These are phyloP conservation scores for Cybosia mesomella DNA, from an alignment of 2,888 invertebrate genomes.

Conservation along the genomic window DNA sequence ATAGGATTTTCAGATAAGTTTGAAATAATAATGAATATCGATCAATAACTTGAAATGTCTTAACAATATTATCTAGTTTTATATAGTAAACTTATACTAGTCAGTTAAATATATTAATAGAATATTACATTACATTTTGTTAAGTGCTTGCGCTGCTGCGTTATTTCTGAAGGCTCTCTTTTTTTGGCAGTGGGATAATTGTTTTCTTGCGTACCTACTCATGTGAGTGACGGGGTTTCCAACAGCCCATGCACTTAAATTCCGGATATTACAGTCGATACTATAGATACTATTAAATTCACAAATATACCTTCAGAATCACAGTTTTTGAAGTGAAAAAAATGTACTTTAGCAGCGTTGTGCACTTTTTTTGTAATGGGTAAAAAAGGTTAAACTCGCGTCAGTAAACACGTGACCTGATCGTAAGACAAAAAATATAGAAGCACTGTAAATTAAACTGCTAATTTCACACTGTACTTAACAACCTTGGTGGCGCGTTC, in stretches of 20 bases:
- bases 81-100: conserved; percentile 51
- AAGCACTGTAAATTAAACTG: too few relatives aligned
- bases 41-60: conserved; percentile 55
- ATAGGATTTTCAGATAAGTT: conserved; percentile 67
- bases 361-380: too few relatives aligned
- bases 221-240: background rate
- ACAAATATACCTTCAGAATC: conserved; percentile 17
- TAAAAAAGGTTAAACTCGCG: too few relatives aligned
- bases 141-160: background rate
- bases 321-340: too few relatives aligned
- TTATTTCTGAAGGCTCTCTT: background rate
- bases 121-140: conserved; percentile 42
- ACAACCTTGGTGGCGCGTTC: too few relatives aligned
- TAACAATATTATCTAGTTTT: conserved; percentile 52
- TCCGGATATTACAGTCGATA: conserved; percentile 36
- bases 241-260: conserved; percentile 23
- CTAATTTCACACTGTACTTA: too few relatives aligned
- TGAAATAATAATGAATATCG: conserved; percentile 57
- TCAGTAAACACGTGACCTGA: too few relatives aligned
- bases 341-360: too few relatives aligned
- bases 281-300: conserved; percentile 27
- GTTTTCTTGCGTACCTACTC: too few relatives aligned
- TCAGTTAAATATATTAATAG: conserved; percentile 55
- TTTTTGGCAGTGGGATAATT: background rate
- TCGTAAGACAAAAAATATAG: too few relatives aligned